Evolutionary conservation across 2,113 vertebrate genomes (phyloP), one percentile per base, ranked within the genome.

Genomic region (Lucifuga dentata): DNA sequence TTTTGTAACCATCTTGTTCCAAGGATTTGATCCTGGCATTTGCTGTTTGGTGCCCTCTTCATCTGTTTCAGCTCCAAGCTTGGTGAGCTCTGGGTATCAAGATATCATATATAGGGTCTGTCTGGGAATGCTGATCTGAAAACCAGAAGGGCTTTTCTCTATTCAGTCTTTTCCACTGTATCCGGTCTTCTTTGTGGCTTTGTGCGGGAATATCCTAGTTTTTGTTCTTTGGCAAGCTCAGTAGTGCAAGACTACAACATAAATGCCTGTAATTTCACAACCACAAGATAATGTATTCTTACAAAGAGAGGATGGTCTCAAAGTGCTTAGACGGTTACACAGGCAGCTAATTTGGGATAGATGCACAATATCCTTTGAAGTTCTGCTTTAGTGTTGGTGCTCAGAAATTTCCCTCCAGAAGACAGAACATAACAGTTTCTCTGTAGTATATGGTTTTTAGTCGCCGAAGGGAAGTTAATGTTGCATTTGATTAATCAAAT

Each of bases 311-410:
- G 75, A 87, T 74, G 75, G 81, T 70, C 76, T 86, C 55, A 62
- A 66, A 75, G 75, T 80, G 74, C 74, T 79, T 73, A 85, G 77
- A 80, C 79, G 65, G 80, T 80, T 82, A 68, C 69, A 69, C 67
- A 76, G 65, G 78, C 74, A 52, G 82, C 83, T 87, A 80, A 88
- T 89, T 87, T 88, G 67, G 83, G 68, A 73, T 72, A 61, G 83
- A 80, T 79, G 83, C 80, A 80, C 76, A 84, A 80, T 80, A 71
- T 86, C 46, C 86, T 89, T 89, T 88, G 86, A 90, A 87, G 87
- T 86, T 66, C 20, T 83, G 68, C 66, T 63, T 73, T 71, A 68
- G 76, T 45, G 65, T 52, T 44, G 33, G 40, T 38, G 44, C 75
- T 67, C 63, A 63, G 39, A 80, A 75, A 56, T 6, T 8, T 56